Base-by-base conservation (phyloP, 2,797 vertebrate genomes). In the Acanthurus lineatus region DNA sequence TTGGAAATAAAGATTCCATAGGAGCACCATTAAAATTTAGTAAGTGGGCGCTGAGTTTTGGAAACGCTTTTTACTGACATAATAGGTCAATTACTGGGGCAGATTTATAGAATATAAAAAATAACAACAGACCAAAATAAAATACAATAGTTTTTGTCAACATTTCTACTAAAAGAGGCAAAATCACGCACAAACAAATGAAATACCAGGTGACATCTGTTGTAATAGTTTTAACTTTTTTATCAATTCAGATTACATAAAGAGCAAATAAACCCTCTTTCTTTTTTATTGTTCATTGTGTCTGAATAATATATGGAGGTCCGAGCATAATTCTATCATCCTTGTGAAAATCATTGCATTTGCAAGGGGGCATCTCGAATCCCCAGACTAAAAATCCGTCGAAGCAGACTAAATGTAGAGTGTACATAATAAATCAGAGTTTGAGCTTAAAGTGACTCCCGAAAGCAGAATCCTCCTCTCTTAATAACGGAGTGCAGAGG, bases 341-440 rank as follows among this genome's bases (percentile, higher is more conserved):
- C 74, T 62, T 84, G 81, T 83, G 69, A 82, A 86, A 87, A 91
- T 89, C 76, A 62, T 76, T 47, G 78, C 3, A 54, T 81, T 86
- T 85, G 86, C 79, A 76, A 67, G 84, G 84, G 84, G 83, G 59
- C 76, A 56, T 28, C 53, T 47, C 84, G 85, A 91, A 90, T 86
- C 80, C 70, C 77, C 88, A 83, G 76, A 47, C 74, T 82, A 73
- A 65, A 84, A 88, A 90, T 5, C 51, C 85, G 86, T 84, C 15
- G 81, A 61, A n/a, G 20, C 69, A 49, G 70, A 12, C 68, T 25
- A 74, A 45, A 28, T 76, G 64, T 74, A 83, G 84, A 81, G 83
- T 49, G 76, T 73, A 69, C 20, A 73, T 92, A 86, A 89, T 83
- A 83, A 89, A 91, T 90, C 85, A 86, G 71, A 84, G 79, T 84